phyloP scores from a whole-genome alignment of 2,797 vertebrate species.

The Neosilurus hyrtlii region DNA sequence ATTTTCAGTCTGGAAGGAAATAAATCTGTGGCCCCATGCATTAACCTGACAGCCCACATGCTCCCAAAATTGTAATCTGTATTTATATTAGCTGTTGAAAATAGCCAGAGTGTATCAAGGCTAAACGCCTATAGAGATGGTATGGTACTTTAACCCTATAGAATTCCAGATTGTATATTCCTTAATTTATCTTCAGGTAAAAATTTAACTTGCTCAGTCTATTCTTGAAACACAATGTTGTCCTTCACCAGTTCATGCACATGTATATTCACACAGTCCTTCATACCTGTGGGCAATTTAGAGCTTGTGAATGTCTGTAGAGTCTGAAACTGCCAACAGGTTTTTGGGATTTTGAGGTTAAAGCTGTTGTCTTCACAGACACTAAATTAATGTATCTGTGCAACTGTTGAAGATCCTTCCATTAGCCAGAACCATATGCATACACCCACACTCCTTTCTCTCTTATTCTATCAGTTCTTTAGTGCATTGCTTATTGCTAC shows the following conservation, averaged over 20 bases:
- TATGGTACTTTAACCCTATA: not conserved
- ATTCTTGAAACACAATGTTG: not conserved
- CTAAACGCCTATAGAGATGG: not conserved
- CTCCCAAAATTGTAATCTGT: no score
- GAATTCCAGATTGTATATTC: not conserved
- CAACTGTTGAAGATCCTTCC: constrained; percentile 58
- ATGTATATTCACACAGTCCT: not conserved
- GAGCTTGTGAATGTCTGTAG: not conserved
- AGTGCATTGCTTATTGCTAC: not conserved
- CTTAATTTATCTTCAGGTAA: not conserved
- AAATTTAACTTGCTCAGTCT: not conserved
- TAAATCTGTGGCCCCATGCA: no score
- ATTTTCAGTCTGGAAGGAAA: no score
- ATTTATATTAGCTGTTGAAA: no score
- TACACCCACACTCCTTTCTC: constrained; percentile 20
- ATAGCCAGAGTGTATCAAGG: no score
- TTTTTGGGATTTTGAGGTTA: constrained; percentile 1
- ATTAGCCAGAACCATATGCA: constrained; percentile 20
- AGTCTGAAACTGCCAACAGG: constrained; percentile 36
- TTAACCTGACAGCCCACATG: no score
- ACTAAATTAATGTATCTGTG: constrained; percentile 32
- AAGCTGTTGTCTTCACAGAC: not conserved
- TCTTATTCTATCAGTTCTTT: constrained; percentile 1
- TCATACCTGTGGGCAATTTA: not conserved
- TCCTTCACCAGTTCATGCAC: not conserved